Percentiles rank a stretch among this genome's conserved stretches.
Conservation (phyloP, 2,113 vertebrate genomes). For the Dicentrarchus labrax region DNA sequence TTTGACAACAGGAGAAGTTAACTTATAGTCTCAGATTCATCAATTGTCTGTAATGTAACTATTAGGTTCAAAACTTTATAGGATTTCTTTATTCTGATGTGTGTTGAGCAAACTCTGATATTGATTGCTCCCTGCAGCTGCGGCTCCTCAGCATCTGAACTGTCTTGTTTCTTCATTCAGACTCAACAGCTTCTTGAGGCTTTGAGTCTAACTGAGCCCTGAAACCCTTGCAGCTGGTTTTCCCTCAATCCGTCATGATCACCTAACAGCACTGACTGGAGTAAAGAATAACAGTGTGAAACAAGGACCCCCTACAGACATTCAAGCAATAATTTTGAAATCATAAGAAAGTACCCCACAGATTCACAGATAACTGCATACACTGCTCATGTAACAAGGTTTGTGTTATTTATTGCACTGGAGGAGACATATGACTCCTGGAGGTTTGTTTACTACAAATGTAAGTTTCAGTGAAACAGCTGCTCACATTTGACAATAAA, state of each 20-base stretch:
- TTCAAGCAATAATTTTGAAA: not conserved
- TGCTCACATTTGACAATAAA: too few relatives aligned
- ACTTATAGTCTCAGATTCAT: not conserved
- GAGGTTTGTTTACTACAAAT: too few relatives aligned
- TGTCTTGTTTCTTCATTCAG: slow-evolving; percentile 17
- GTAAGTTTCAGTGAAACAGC: too few relatives aligned
- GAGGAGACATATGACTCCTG: not conserved
- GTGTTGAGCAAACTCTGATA: not conserved
- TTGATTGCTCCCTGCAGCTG: not conserved
- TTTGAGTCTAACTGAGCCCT: slow-evolving; percentile 3
- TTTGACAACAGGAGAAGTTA: not conserved
- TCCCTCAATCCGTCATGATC: slow-evolving; percentile 15
- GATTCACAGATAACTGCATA: not conserved
- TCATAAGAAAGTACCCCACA: not conserved
- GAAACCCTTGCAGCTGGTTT: slow-evolving; percentile 16
- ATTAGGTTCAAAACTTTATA: not conserved
- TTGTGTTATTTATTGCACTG: too few relatives aligned
- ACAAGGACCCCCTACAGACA: not conserved
- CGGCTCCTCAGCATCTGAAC: slow-evolving; percentile 17
- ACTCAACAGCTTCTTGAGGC: slow-evolving; percentile 12
- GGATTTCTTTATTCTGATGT: not conserved
- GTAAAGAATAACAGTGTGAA: not conserved
- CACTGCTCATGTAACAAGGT: not conserved
- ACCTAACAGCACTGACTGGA: slow-evolving; percentile 9
- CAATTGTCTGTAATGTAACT: not conserved